Percentiles rank a stretch among this genome's conserved stretches.
Conservation (phyloP, 2,113 vertebrate genomes). For the Misgurnus anguillicaudatus region DNA sequence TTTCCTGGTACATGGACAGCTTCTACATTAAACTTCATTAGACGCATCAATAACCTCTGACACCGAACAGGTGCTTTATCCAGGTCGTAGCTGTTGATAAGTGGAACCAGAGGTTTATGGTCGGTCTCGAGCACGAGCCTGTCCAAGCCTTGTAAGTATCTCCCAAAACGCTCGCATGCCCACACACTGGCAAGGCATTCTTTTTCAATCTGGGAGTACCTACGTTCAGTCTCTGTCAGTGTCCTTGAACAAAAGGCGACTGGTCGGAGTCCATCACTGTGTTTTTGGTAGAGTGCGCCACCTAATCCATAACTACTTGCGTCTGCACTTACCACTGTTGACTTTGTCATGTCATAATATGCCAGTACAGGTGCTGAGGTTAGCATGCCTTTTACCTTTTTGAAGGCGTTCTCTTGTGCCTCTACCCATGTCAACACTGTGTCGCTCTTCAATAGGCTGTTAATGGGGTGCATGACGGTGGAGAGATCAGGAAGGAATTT, state of each 20-base stretch:
- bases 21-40: background rate
- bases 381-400: constrained; percentile 12
- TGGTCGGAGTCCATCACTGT: background rate
- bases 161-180: too few species aligned
- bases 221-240: background rate
- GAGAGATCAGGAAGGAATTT: too few species aligned
- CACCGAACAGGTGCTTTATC: too few species aligned
- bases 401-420: too few species aligned
- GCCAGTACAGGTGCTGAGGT: background rate
- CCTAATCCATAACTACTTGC: background rate
- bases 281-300: background rate
- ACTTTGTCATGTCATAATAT: background rate
- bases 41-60: background rate
- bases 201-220: background rate
- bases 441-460: too few species aligned
- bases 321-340: background rate
- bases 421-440: too few species aligned
- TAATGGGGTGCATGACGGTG: too few species aligned
- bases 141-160: too few species aligned
- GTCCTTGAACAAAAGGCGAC: background rate
- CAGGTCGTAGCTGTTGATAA: too few species aligned
- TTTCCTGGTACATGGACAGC: background rate
- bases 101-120: too few species aligned
- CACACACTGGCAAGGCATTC: background rate
- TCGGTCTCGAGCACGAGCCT: too few species aligned